Base-by-base conservation (phyloP, 2,888 invertebrate species). In the Thumatha senex region DNA sequence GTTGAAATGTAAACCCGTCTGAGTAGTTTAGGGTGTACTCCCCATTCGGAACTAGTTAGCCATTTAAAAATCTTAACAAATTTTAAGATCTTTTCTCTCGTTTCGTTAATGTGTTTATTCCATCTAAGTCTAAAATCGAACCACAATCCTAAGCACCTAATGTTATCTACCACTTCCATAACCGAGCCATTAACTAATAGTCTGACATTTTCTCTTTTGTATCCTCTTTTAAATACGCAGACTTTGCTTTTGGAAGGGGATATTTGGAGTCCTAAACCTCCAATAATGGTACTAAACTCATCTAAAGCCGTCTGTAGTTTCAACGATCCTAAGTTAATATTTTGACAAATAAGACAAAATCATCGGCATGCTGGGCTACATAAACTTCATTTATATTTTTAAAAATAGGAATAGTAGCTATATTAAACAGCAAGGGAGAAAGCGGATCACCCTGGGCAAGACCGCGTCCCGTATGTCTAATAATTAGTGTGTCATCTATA, bases 81-180 rank as follows among this genome's bases (percentile, higher is more conserved):
- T 38, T 48, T 58, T 10, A 7, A 10, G 2, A 12, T 8, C 31
- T 54, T 61, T 33, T 54, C 15, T 7, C 2, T 14, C 11, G 14
- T 38, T 24, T 58, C 58, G 29, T 56, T 56, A 11, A 57, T 46
- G n/a, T 60, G 56, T 46, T 51, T 60, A 0, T 40, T 44, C 56
- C 59, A 59, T 34, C 45, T 46, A 0, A 56, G 41, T n/a, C 36
- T 31, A 12, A 47, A 33, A 31, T 61, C 57, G 18, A 65, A 33
- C 60, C 60, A 59, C 33, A 61, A 15, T 7, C 52, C 52, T 5
- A 24, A 24, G 18, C 5, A 24, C 2, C 5, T 24, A 4, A 24
- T 24, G 5, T 24, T 24, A 24, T 54, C 40, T 1, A 52, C 57
- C 7, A 30, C 10, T 9, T 39, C 14, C 5, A 52, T 0, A 1